A percentile compares a stretch with the other conserved stretches of the same genome.
Conservation (phyloP, 2,888 invertebrate species). For the Aspidapion aeneum region DNA sequence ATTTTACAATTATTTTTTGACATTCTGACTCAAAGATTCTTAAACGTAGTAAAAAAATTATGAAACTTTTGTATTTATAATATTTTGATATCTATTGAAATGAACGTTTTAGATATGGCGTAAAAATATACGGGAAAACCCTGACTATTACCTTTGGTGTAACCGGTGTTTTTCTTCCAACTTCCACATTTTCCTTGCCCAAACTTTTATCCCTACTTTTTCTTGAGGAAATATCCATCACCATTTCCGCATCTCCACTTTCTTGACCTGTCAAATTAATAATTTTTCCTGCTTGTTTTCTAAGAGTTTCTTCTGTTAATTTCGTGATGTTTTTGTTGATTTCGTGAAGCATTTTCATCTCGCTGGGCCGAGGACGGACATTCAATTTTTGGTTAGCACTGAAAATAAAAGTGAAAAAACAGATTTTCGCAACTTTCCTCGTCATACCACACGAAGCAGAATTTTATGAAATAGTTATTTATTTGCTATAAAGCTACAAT, state of each 20-base stretch:
- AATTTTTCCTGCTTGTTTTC: slow-evolving; percentile 23
- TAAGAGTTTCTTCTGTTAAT: slow-evolving; percentile 40
- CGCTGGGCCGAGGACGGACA: slow-evolving; percentile 53
- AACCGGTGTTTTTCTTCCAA: not conserved
- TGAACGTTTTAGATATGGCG: too few relatives aligned
- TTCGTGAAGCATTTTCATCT: slow-evolving; percentile 70
- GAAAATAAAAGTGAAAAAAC: not conserved
- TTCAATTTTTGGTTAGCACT: slow-evolving; percentile 55
- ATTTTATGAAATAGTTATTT: too few relatives aligned
- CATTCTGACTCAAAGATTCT: too few relatives aligned
- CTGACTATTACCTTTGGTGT: slow-evolving; percentile 2
- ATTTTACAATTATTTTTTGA: too few relatives aligned
- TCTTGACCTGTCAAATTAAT: slow-evolving; percentile 14
- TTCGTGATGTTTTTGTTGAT: slow-evolving; percentile 62
- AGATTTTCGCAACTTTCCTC: too few relatives aligned
- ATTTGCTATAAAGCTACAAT: too few relatives aligned
- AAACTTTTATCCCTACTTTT: not conserved
- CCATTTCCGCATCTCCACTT: slow-evolving; percentile 12
- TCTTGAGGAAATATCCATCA: slow-evolving; percentile 10
- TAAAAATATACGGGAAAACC: too few relatives aligned
- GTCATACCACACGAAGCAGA: too few relatives aligned
- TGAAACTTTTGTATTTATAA: too few relatives aligned
- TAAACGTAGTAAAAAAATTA: too few relatives aligned
- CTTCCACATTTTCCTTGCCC: not conserved
- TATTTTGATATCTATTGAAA: too few relatives aligned